phyloP scores from a whole-genome alignment of 2,797 vertebrate species.

The Tolypeutes matacus region DNA sequence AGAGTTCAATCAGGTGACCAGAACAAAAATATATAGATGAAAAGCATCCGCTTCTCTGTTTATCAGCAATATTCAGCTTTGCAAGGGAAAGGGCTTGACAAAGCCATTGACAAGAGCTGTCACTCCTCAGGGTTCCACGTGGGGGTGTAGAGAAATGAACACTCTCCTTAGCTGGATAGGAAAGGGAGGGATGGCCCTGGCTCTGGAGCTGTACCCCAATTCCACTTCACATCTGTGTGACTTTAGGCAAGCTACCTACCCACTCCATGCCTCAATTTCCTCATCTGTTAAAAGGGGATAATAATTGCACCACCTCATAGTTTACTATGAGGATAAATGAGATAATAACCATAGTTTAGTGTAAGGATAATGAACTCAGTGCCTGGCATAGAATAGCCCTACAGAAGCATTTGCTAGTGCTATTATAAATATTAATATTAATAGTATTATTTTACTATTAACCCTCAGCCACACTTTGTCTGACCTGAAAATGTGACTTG shows the following conservation, averaged over 20 bases:
- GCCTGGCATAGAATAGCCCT: background rate
- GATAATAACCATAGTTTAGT: background rate
- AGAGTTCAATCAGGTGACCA: background rate
- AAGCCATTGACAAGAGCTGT: background rate
- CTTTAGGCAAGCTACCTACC: background rate
- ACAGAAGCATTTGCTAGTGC: background rate
- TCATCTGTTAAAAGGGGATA: slow-evolving; percentile 5
- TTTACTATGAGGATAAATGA: background rate
- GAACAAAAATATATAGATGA: background rate
- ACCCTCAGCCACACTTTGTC: background rate
- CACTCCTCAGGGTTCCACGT: background rate
- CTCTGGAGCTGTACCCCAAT: background rate
- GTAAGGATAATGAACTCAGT: background rate
- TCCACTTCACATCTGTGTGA: background rate
- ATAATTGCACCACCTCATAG: background rate
- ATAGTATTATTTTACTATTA: background rate
- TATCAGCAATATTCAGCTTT: background rate
- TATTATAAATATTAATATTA: background rate
- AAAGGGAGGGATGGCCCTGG: background rate
- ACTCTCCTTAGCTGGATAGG: background rate
- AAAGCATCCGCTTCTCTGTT: background rate
- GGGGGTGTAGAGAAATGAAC: background rate
- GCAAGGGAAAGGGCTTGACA: background rate
- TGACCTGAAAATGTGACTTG: background rate
- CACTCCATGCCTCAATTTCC: background rate